These are phyloP conservation scores for Poeciliopsis turrubarensis DNA, from an alignment of 2,113 vertebrate genomes.

Conservation along the genomic window DNA sequence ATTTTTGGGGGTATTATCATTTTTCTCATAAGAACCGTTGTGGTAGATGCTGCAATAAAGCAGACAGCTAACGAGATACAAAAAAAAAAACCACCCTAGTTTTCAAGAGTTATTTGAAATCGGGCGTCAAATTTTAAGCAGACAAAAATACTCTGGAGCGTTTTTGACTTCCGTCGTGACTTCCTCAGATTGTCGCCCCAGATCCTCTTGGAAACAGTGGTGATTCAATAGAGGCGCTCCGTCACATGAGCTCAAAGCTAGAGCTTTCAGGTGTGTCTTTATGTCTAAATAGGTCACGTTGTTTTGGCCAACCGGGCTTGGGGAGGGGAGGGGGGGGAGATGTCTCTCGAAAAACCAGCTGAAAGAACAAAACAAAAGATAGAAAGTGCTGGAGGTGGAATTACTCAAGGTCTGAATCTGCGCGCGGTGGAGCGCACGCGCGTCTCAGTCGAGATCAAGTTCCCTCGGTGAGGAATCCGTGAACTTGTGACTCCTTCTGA, in stretches of 20 bases:
- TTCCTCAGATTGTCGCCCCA: constrained; percentile 31
- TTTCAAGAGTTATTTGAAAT: not conserved
- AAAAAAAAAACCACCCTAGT: not conserved
- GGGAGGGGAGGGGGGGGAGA: constrained; percentile 40
- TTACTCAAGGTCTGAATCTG: constrained; percentile 39
- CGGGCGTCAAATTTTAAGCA: constrained; percentile 8
- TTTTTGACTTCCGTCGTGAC: constrained; percentile 31
- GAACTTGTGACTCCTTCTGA: constrained; percentile 10
- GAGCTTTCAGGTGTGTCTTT: constrained; percentile 69
- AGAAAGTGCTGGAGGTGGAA: constrained; percentile 66
- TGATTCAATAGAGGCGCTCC: constrained; percentile 31
- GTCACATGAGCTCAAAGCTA: constrained; percentile 41
- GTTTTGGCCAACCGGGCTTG: constrained; percentile 52
- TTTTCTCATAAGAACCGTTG: constrained; percentile 5
- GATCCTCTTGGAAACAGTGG: constrained; percentile 22
- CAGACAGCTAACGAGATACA: not conserved
- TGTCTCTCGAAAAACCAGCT: constrained; percentile 64
- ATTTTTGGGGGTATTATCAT: no score
- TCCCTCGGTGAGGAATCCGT: constrained; percentile 24
- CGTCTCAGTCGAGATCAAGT: constrained; percentile 30
- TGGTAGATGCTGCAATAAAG: not conserved
- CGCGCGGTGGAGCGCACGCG: constrained; percentile 3
- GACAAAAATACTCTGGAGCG: constrained; percentile 6
- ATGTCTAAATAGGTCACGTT: constrained; percentile 64
- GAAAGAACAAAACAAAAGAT: constrained; percentile 65